Percentiles rank a stretch among this genome's conserved stretches.
Evolutionary conservation across 2,113 vertebrate species (phyloP).

Genomic region (Dipodomys ordii): DNA sequence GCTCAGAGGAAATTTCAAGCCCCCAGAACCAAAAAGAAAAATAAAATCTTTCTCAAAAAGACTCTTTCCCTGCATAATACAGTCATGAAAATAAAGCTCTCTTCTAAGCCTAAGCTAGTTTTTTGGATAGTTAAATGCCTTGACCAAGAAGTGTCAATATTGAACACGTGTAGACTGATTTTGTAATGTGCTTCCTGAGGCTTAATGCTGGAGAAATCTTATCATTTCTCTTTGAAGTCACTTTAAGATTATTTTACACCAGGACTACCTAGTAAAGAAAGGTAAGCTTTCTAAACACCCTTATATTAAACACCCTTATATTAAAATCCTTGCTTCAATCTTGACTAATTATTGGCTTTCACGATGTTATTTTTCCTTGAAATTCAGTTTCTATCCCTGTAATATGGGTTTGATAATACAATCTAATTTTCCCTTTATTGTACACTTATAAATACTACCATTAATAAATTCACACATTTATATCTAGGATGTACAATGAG

Average conservation of each 20-base stretch:
- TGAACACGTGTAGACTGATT: not conserved
- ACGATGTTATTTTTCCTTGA: not conserved
- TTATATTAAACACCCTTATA: not conserved
- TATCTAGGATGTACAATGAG: not conserved
- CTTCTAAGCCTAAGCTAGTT: not conserved
- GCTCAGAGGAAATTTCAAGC: constrained; percentile 86
- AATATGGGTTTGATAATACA: constrained; percentile 7
- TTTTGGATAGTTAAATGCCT: constrained; percentile 26
- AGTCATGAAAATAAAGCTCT: constrained; percentile 73
- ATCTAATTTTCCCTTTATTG: not conserved
- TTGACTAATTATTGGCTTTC: not conserved
- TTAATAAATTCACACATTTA: not conserved
- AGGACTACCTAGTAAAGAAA: not conserved
- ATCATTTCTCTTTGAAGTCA: not conserved
- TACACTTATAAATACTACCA: constrained; percentile 3
- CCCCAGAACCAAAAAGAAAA: constrained; percentile 41
- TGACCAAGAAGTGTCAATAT: constrained; percentile 40
- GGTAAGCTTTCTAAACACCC: not conserved
- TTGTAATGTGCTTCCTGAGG: not conserved
- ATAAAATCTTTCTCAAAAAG: constrained; percentile 47
- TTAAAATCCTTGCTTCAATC: not conserved
- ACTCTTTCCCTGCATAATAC: constrained; percentile 61
- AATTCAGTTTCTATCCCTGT: constrained; percentile 19
- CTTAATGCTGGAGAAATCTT: constrained; percentile 36
- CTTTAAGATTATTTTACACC: constrained; percentile 29